phyloP scores from a whole-genome alignment of 2,113 vertebrate genomes.

The Syngnathus scovelli region DNA sequence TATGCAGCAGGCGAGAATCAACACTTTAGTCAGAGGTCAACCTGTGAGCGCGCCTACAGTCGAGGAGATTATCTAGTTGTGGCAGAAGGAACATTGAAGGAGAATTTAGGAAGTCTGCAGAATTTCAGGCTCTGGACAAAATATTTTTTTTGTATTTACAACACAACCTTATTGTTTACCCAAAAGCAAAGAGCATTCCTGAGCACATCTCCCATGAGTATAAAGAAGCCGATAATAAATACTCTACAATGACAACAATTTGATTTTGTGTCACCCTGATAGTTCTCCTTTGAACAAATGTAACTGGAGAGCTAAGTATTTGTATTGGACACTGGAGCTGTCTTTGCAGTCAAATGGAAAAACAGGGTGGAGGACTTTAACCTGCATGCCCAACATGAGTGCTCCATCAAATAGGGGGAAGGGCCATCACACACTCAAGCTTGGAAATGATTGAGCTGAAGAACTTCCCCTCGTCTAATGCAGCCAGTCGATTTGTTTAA shows the following conservation, averaged over 20 bases:
- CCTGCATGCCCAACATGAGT: constrained; percentile 39
- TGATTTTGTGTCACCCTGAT: constrained; percentile 28
- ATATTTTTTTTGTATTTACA: not conserved
- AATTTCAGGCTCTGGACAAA: too few relatives aligned
- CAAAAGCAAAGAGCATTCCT: not conserved
- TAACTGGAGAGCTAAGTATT: constrained; percentile 65
- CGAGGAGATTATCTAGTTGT: not conserved
- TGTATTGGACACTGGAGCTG: constrained; percentile 69
- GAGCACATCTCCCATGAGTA: not conserved
- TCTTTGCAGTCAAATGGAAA: constrained; percentile 54
- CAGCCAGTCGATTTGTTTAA: constrained; percentile 10
- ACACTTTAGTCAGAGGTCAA: constrained; percentile 49
- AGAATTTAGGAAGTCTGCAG: not conserved
- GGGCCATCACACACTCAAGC: constrained; percentile 15
- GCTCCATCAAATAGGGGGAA: constrained; percentile 27
- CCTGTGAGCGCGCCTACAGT: constrained; percentile 15
- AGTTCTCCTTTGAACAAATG: constrained; percentile 60
- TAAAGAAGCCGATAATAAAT: constrained; percentile 19
- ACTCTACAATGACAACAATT: constrained; percentile 15
- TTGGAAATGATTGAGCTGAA: constrained; percentile 4
- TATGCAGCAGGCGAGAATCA: constrained; percentile 49
- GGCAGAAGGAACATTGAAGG: not conserved
- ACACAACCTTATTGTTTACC: not conserved
- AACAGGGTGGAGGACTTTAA: constrained; percentile 61
- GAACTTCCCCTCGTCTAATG: not conserved